Evolutionary conservation across 2,113 vertebrate species (phyloP).

Genomic region (Glaucomys volans): DNA sequence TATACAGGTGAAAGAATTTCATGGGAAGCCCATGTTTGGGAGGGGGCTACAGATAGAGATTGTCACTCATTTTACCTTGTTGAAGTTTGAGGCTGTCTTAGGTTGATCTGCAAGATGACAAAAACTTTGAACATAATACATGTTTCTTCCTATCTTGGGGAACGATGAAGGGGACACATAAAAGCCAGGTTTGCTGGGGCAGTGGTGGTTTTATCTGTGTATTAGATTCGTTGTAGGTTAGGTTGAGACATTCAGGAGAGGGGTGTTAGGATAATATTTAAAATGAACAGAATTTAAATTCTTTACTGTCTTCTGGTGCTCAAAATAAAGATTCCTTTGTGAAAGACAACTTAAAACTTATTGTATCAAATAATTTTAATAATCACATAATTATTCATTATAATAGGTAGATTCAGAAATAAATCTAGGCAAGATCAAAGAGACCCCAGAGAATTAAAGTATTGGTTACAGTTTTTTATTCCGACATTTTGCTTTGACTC

Average conservation of each 20-base stretch:
- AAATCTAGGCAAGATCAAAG: neutral
- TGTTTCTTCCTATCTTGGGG: neutral
- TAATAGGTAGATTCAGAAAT: slow-evolving; percentile 1
- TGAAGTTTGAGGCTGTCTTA: neutral
- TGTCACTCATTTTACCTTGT: neutral
- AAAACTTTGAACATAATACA: neutral
- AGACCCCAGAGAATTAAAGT: neutral
- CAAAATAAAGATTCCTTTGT: neutral
- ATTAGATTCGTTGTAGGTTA: neutral
- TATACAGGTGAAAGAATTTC: neutral
- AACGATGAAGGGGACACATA: neutral
- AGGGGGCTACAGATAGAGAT: neutral
- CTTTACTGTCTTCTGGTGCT: neutral
- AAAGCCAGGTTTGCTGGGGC: neutral
- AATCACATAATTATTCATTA: neutral
- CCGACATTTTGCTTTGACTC: neutral
- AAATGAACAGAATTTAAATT: neutral
- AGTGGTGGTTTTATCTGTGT: neutral
- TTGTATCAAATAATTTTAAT: neutral
- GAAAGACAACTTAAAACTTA: neutral
- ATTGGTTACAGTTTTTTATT: neutral
- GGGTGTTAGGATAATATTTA: neutral
- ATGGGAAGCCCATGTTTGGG: neutral
- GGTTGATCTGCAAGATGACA: neutral
- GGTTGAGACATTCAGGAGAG: neutral